These are phyloP conservation scores for Trachelus troglodyta DNA, from an alignment of 2,888 invertebrate genomes.

Conservation along the genomic window DNA sequence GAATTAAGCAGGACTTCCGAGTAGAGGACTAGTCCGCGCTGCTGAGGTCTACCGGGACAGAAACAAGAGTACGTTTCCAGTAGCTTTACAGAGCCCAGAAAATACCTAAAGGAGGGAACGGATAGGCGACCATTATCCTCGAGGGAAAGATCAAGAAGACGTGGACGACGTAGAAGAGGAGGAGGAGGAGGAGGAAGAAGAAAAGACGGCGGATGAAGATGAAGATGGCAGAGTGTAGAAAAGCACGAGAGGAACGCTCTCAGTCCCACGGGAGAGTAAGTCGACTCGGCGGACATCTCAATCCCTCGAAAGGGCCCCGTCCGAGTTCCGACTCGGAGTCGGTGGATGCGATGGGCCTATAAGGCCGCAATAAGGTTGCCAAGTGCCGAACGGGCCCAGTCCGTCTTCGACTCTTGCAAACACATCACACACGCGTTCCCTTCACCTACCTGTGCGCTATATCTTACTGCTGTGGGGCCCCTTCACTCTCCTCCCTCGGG, in stretches of 20 bases:
- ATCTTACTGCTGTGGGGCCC: background rate
- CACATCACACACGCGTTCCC: conserved; percentile 3
- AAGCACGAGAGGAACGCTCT: conserved; percentile 9
- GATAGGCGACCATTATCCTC: background rate
- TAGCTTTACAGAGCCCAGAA: background rate
- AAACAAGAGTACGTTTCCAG: background rate
- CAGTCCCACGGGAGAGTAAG: conserved; percentile 12
- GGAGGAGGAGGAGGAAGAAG: background rate
- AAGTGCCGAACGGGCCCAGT: conserved; percentile 5
- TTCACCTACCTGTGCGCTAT: background rate
- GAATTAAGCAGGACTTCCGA: conserved; percentile 52
- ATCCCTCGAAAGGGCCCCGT: conserved; percentile 14
- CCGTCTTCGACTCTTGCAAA: background rate
- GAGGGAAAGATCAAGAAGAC: conserved; percentile 1
- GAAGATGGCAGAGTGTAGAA: background rate
- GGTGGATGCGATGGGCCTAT: conserved; percentile 5
- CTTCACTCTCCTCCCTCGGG: conserved; percentile 29
- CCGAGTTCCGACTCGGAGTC: background rate
- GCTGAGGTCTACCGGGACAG: background rate
- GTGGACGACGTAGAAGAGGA: background rate
- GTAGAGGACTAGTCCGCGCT: conserved; percentile 25
- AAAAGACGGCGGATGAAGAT: background rate
- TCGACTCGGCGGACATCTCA: conserved; percentile 12
- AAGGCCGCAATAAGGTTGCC: conserved; percentile 7
- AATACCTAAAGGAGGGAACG: background rate